Evolutionary conservation across 2,113 vertebrate genomes (phyloP).

Genomic region (Sceloporus undulatus): DNA sequence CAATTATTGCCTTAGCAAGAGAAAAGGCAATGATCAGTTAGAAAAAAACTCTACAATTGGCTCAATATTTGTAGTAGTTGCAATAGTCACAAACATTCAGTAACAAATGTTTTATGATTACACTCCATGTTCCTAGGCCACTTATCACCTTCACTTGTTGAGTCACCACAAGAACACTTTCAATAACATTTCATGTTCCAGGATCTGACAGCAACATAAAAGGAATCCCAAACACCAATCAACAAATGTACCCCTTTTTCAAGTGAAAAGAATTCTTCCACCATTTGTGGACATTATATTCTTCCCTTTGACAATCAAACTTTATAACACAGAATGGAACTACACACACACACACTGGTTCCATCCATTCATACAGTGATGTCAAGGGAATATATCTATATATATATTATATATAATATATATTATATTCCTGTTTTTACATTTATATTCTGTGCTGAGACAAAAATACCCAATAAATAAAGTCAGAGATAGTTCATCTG

Average conservation of each 20-base stretch:
- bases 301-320: too few relatives aligned
- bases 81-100: background rate
- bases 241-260: background rate
- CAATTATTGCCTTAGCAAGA: too few relatives aligned
- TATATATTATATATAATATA: too few relatives aligned
- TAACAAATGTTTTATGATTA: background rate
- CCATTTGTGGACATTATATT: too few relatives aligned
- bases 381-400: too few relatives aligned
- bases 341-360: too few relatives aligned
- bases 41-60: background rate
- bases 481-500: background rate
- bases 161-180: background rate
- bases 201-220: background rate
- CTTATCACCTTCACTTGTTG: background rate
- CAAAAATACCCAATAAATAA: background rate
- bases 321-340: too few relatives aligned
- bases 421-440: too few relatives aligned
- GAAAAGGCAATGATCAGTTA: too few relatives aligned
- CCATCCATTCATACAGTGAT: too few relatives aligned
- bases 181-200: background rate
- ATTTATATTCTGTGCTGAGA: too few relatives aligned
- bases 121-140: background rate
- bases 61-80: background rate
- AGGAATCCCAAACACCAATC: background rate
- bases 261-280: too few relatives aligned